Evolutionary conservation across 2,113 vertebrate genomes (phyloP), one percentile per base, ranked within the genome.

Genomic region (Saguinus midas): DNA sequence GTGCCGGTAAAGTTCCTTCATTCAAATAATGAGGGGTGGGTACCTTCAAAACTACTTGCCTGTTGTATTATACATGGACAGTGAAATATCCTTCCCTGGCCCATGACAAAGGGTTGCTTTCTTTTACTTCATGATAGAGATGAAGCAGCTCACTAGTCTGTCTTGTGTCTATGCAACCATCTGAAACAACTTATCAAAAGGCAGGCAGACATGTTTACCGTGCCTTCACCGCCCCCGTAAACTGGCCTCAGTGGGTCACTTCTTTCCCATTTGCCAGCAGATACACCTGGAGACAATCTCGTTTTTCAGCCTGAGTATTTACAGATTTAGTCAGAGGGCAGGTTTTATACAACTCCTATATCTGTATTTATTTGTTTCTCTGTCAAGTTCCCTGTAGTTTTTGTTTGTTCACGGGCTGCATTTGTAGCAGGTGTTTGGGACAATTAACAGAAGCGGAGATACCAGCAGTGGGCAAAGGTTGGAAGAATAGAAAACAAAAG

Each of bases 331-430:
- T 84, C 92, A 94, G 64, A 94, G 50, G 83, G 58, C 80, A 80
- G 75, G 32, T 61, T 95, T 91, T 85, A 84, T 80, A 57, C 93
- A 97, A 95, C 70, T 81, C 89, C 80, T 91, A 1, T 93, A 93
- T 96, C 91, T 94, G 84, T 91, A 88, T 93, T 11, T 96, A 95
- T 98, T 97, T 97, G 87, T 90, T 97, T 97, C 85, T 80, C 96
- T 95, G 91, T 96, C 91, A 97, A 95, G 90, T 86, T 90, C 76
- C 95, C 93, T 86, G 58, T 92, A 95, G 96, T 93, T 96, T 96
- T 85, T 97, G 96, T 96, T 94, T 93, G 61, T 97, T 86, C 64
- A 48, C 37, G 58, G 57, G 8, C 75, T 91, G 93, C 92, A 70
- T 92, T 81, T 94, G 87, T 93, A 97, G 91, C 96, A 96, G 91